Conservation (phyloP, 2,113 vertebrate genomes). For the Morone chrysops region DNA sequence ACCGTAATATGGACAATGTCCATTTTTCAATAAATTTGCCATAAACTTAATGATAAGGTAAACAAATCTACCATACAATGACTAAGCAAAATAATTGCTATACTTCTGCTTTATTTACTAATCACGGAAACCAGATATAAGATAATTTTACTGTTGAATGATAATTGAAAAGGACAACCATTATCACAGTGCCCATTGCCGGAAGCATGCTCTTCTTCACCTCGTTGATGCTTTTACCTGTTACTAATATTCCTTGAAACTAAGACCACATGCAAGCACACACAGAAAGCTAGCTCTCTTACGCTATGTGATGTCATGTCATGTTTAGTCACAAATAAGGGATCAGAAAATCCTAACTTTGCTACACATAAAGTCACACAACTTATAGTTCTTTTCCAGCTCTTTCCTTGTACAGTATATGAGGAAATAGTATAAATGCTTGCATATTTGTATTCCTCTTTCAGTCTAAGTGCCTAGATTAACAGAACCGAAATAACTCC, state of each 20-base stretch:
- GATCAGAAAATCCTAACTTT: not conserved
- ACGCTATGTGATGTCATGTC: too few species aligned
- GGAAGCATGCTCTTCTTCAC: not conserved
- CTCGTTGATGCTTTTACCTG: not conserved
- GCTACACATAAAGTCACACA: not conserved
- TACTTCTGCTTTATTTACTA: not conserved
- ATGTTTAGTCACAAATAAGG: not conserved
- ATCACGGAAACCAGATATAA: not conserved
- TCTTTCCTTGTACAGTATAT: not conserved
- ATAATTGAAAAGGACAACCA: not conserved
- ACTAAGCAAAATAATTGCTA: not conserved
- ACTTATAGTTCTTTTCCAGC: not conserved
- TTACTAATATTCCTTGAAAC: not conserved
- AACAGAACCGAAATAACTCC: not conserved
- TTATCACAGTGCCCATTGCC: not conserved
- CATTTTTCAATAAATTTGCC: not conserved
- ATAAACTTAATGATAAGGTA: not conserved
- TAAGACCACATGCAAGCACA: not conserved
- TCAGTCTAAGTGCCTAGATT: not conserved
- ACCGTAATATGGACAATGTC: not conserved
- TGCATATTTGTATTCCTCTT: not conserved
- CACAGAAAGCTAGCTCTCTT: too few species aligned
- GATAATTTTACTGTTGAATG: not conserved
- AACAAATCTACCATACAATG: not conserved
- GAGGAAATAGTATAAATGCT: not conserved